Evolutionary conservation across 2,113 vertebrate species (phyloP), one percentile per base, ranked within the genome.

Genomic region (Cnemophilus loriae): DNA sequence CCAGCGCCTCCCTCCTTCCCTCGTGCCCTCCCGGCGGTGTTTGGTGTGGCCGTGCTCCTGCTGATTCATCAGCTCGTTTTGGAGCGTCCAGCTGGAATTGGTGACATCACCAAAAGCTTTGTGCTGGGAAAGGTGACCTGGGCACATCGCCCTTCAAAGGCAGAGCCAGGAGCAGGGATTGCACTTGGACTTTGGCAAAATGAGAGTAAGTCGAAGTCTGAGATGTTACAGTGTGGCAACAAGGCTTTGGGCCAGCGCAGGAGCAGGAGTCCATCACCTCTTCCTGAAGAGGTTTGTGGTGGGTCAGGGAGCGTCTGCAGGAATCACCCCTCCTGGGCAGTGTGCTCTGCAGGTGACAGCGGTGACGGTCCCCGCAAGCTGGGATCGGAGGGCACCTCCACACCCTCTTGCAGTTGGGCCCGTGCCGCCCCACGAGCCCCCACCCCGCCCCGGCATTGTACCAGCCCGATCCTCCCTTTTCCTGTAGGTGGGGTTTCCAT

Each of bases 401-500:
- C 39, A 32, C 69, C 65, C 47, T 59, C 24, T 33, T 5, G 35
- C 70, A 50, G 55, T 71, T 41, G 67, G 30, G 65, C 21, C 59
- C 17, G 10, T 18, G 74, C 63, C 6, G 44, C 57, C n/a, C 67
- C n/a, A 16, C 1, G 5, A 87, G 50, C 82, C 85, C 78, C 75
- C 60, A 44, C 39, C 87, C 64, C 7, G 10, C 69, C 28, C 55
- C 68, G 64, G 70, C 91, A 93, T 81, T 93, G 97, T 96, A 95
- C 87, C 93, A 65, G 97, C 93, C 75, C 55, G 92, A 85, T 92
- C 97, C 97, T 98, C 98, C 98, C 97, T 98, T 98, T 98, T 98
- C 98, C 98, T 98, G 98, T 98, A 98, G 98, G 98, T 97, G 98
- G 97, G 96, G 97, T 98, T 98, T 98, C 98, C 98, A 98, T 98